phyloP scores from a whole-genome alignment of 2,888 invertebrate genomes.

The Drosophila eohydei region DNA sequence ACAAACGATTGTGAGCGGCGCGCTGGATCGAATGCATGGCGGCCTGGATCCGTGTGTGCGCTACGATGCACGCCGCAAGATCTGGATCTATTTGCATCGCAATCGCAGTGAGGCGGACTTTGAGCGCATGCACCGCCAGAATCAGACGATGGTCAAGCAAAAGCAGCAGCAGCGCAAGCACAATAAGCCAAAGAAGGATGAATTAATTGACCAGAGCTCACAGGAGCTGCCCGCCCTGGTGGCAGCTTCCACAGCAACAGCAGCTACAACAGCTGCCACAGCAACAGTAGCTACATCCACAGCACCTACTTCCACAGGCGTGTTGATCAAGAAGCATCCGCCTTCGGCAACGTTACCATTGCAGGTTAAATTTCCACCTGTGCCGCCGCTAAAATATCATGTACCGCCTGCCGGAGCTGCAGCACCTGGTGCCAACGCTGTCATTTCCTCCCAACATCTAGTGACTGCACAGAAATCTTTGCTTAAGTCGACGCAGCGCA shows the following conservation, averaged over 20 bases:
- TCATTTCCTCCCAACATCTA: conserved; percentile 23
- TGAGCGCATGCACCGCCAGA: conserved; percentile 89
- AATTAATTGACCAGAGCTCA: conserved; percentile 14
- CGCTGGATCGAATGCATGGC: conserved; percentile 94
- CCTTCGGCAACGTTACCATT: conserved; percentile 39
- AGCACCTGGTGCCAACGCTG: conserved; percentile 12
- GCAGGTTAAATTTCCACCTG: conserved; percentile 74
- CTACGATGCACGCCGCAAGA: conserved; percentile 95
- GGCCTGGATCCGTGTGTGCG: conserved; percentile 96
- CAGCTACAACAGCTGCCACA: conserved; percentile 44
- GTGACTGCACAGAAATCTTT: conserved; percentile 71
- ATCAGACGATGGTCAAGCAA: conserved; percentile 88
- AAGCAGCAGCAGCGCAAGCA: conserved; percentile 80
- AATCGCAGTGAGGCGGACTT: conserved; percentile 87
- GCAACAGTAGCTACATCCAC: conserved; percentile 15
- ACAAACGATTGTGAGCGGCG: conserved; percentile 94
- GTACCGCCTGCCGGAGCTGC: conserved; percentile 52
- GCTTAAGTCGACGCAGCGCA: conserved; percentile 64
- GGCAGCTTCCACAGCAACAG: conserved; percentile 39
- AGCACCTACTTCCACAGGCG: conserved; percentile 12
- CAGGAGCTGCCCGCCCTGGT: conserved; percentile 77
- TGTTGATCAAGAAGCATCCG: conserved; percentile 51
- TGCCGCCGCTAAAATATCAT: conserved; percentile 81
- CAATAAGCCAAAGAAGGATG: conserved; percentile 54
- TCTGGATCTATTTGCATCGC: conserved; percentile 98